These are phyloP conservation scores for Cnemophilus loriae DNA, from an alignment of 2,113 vertebrate species.

Conservation along the genomic window DNA sequence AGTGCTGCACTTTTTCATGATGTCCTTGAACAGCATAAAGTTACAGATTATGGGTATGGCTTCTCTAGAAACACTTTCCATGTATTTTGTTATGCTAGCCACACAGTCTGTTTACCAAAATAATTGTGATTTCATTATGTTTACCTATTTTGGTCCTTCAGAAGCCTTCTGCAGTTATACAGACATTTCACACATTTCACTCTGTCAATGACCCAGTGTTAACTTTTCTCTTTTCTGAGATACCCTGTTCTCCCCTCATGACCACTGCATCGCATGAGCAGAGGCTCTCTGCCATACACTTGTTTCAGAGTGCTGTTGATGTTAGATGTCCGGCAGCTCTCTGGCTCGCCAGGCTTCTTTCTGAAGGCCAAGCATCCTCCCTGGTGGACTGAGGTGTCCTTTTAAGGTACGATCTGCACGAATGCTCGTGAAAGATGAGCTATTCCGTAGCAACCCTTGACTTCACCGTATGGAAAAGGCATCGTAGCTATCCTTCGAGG, in stretches of 20 bases:
- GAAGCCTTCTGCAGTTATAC: background rate
- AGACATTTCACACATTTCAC: background rate
- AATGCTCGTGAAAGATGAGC: background rate
- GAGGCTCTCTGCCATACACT: accelerated
- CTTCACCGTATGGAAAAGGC: background rate
- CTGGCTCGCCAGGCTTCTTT: background rate
- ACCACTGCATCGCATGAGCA: background rate
- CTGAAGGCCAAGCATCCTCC: background rate
- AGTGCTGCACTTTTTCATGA: background rate
- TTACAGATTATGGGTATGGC: background rate
- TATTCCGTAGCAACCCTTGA: background rate
- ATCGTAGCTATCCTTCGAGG: background rate
- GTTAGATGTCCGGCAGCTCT: background rate
- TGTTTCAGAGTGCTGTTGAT: background rate
- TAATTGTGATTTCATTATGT: background rate
- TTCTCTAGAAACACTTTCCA: background rate
- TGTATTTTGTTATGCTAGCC: background rate
- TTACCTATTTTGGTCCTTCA: background rate
- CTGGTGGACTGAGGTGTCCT: accelerated
- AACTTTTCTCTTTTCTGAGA: background rate
- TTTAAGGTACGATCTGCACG: accelerated
- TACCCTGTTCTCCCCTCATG: background rate
- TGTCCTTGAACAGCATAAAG: background rate
- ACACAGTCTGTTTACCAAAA: background rate
- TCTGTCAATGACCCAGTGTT: background rate